These are phyloP conservation scores for Colletes latitarsis DNA, from an alignment of 1,140 invertebrate species.

Conservation along the genomic window DNA sequence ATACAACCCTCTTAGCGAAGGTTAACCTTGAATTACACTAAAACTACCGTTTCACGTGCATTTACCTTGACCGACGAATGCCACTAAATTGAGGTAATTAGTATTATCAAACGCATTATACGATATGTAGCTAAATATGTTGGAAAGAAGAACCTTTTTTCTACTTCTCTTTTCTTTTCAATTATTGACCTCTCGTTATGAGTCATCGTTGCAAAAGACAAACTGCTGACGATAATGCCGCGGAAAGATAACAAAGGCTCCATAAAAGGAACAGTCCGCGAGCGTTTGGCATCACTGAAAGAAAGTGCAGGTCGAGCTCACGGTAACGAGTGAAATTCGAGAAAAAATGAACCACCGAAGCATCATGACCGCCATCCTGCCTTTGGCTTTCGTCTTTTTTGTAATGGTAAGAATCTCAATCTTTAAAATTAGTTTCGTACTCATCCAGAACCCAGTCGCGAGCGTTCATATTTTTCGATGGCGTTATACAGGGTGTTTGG, in stretches of 20 bases:
- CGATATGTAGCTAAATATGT: neutral
- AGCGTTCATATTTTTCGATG: neutral
- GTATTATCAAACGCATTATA: neutral
- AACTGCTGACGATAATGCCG: neutral
- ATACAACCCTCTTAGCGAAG: too few species aligned
- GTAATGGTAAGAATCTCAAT: neutral
- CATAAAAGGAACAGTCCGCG: neutral
- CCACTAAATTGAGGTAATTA: neutral
- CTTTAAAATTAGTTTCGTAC: neutral
- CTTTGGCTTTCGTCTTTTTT: neutral
- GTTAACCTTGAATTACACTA: too few species aligned
- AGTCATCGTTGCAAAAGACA: neutral
- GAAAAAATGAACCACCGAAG: neutral
- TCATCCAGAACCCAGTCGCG: too few species aligned
- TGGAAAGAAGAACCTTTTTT: neutral
- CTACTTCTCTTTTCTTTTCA: neutral
- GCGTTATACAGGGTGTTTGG: too few species aligned
- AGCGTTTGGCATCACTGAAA: neutral
- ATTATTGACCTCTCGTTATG: neutral
- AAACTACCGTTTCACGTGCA: too few species aligned
- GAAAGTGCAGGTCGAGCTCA: neutral
- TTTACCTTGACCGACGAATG: too few species aligned
- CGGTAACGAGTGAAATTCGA: neutral
- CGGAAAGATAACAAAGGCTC: neutral
- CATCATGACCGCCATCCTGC: neutral